Evolutionary conservation across 2,113 vertebrate genomes (phyloP), one percentile per base, ranked within the genome.

Genomic region (Lampris incognitus): DNA sequence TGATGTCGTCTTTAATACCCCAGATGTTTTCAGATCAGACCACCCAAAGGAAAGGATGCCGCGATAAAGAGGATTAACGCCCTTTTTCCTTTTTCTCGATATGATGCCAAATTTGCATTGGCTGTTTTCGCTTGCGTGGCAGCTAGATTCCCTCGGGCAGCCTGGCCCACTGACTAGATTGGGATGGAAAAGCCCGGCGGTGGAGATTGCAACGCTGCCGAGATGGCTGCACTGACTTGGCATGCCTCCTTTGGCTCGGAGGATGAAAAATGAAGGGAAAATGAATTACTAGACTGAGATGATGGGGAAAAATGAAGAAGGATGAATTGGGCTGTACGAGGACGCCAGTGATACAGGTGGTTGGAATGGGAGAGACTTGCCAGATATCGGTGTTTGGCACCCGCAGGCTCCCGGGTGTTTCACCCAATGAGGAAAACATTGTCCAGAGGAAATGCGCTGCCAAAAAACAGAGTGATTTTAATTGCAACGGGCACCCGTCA

Each of bases 241-340:
- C 85, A 67, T 80, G 65, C 76, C n/a, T 42, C 24, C 24, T 24
- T 24, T 73, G 40, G 81, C 71, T 64, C 1, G 54, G 57, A 2
- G 69, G 75, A 85, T 4, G 72, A 81, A 60, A 79, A 79, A 78
- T 72, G 78, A 85, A 82, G 80, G 73, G 69, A 81, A 88, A 71
- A 9, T 24, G 69, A 82, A 81, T 82, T 48, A 80, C 83, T 5
- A 55, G 74, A 71, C 81, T 9, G 63, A 56, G 75, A 78, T 24
- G 78, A 85, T 88, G 72, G 24, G 62, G 76, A 38, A 39, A 78
- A 83, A 79, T 84, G 80, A 79, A 69, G 76, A 79, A 4, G 70
- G 81, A 85, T 10, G 58, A 60, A 73, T 81, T 37, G 71, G 36
- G 38, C 66, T 3, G 52, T 24, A 36, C 38, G 0, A 76, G 65